Base-by-base conservation (phyloP, 2,113 vertebrate genomes). In the Collichthys lucidus region DNA sequence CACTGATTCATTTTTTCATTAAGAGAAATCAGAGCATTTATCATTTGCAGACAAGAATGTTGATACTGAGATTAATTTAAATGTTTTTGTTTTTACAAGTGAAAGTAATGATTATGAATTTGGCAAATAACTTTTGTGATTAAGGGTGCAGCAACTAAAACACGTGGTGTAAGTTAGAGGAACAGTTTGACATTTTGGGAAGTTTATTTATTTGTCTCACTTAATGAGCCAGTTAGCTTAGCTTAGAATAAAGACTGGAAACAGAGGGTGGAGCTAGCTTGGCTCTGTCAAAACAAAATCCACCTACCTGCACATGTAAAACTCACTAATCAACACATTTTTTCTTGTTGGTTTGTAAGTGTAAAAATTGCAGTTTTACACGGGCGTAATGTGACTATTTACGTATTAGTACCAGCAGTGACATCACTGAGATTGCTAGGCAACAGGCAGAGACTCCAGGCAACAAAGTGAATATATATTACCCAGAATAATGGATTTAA, bases 21-120 rank as follows among this genome's bases (percentile, higher is more conserved):
- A 26, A 59, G 24, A 65, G 61, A 65, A 73, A 55, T 57, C 29
- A 56, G 42, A 82, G 26, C 44, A 65, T 68, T 22, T 20, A 70
- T 79, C 57, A 2, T 26, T 26, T 26, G 26, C 63, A 40, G 3
- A 61, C 26, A 9, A 31, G 14, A 42, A 16, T 64, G 12, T 9
- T 61, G 22, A 47, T 26, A 35, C 1, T 35, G 7, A 35, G 35
- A 35, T 35, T 8, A 35, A 35, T 35, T 8, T 1, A 35, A 35
- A 35, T 35, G 31, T 35, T 35, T 35, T 35, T 35, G 35, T 35
- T 35, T 35, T 35, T 35, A 35, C 35, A 35, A 35, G 31, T 5
- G 1, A n/a, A 5, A 11, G 31, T 11, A 20, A 40, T 7, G 9
- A 35, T 5, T 59, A 5, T 59, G 24, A 1, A 10, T 17, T 8